Conservation (phyloP, 2,113 vertebrate species). For the Phyllostomus discolor region DNA sequence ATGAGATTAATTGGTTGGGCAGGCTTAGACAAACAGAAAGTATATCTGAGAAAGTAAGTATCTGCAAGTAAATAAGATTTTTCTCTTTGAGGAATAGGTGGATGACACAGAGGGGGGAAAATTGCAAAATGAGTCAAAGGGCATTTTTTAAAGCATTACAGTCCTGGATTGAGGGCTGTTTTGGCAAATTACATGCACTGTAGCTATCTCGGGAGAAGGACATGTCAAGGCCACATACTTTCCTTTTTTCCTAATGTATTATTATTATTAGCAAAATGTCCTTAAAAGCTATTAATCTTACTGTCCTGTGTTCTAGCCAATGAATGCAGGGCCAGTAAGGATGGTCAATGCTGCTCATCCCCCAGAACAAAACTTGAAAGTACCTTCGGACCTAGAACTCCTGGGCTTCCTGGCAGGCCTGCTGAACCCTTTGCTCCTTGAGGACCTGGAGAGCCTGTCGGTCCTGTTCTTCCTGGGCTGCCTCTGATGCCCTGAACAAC, state of each 20-base stretch:
- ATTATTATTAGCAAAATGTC: background rate
- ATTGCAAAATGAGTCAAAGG: background rate
- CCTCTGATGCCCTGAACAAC: slow-evolving; percentile 87
- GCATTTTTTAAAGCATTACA: background rate
- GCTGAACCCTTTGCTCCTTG: slow-evolving; percentile 86
- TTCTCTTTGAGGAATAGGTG: background rate
- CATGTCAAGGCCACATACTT: background rate
- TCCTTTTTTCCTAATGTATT: background rate
- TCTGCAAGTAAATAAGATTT: background rate
- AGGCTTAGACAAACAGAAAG: background rate
- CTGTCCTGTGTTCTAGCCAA: background rate
- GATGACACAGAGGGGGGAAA: background rate
- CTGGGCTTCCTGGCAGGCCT: slow-evolving; percentile 86
- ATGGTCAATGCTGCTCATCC: background rate
- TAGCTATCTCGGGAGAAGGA: background rate
- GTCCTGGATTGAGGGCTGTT: background rate
- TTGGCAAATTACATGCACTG: background rate
- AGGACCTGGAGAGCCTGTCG: slow-evolving; percentile 87
- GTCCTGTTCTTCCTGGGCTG: slow-evolving; percentile 82
- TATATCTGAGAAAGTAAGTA: background rate
- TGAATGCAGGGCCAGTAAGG: background rate
- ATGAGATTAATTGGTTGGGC: background rate
- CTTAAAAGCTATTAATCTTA: background rate
- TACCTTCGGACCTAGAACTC: slow-evolving; percentile 89
- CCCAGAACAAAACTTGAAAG: background rate